Conservation (phyloP, 2,888 invertebrate species). For the Xanthia togata region DNA sequence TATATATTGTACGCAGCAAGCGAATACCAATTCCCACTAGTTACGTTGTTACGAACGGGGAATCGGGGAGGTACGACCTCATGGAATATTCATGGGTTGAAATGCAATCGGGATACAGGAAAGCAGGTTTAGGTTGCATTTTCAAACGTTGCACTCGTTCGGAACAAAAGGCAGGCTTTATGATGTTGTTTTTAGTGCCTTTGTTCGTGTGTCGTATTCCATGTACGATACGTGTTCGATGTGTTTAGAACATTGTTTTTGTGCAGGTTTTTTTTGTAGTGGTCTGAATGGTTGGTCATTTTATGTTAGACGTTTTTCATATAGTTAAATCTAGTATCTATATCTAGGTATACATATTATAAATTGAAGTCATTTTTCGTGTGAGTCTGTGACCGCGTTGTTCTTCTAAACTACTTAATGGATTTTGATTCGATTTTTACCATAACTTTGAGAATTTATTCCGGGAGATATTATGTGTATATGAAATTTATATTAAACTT, state of each 20-base stretch:
- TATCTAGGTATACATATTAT: too few relatives aligned
- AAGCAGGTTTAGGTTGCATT: conserved; percentile 82
- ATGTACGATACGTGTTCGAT: conserved; percentile 53
- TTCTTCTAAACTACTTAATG: too few relatives aligned
- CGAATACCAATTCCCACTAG: conserved; percentile 87
- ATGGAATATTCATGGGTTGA: conserved; percentile 86
- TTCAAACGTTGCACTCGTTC: conserved; percentile 74
- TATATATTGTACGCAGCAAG: conserved; percentile 87
- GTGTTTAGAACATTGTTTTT: conserved; percentile 38
- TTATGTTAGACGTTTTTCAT: not conserved
- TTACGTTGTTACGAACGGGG: conserved; percentile 80
- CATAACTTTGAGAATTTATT: too few relatives aligned
- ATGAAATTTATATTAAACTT: too few relatives aligned
- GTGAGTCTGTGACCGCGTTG: too few relatives aligned
- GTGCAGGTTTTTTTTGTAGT: conserved; percentile 5
- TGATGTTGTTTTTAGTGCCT: conserved; percentile 74
- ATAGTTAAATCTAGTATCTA: too few relatives aligned
- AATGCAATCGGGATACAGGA: conserved; percentile 86
- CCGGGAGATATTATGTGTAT: too few relatives aligned
- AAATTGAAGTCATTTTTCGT: too few relatives aligned
- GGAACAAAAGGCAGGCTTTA: conserved; percentile 75
- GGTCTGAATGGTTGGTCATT: not conserved
- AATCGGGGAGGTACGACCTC: conserved; percentile 75
- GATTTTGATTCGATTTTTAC: too few relatives aligned
- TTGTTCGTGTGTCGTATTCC: conserved; percentile 62